phyloP scores from a whole-genome alignment of 2,113 vertebrate species.

The Rafetus swinhoei region DNA sequence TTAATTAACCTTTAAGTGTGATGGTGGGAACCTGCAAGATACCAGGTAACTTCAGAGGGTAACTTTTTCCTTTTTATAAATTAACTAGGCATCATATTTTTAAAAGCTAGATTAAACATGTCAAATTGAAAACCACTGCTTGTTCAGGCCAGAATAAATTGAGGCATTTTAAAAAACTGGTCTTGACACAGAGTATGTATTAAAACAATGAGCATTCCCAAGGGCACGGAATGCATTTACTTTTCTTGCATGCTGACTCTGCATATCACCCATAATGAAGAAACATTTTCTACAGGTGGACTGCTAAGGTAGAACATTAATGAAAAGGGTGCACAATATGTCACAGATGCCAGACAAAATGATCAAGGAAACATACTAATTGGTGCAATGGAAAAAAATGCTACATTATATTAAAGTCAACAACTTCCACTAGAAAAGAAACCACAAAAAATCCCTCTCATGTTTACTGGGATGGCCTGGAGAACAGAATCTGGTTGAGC shows the following conservation, averaged over 20 bases:
- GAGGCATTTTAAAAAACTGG: neutral
- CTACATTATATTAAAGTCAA: constrained; percentile 33
- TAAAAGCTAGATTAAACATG: neutral
- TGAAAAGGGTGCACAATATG: neutral
- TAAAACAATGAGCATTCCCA: neutral
- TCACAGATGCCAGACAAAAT: neutral
- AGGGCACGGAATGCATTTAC: neutral
- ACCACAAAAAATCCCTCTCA: constrained; percentile 45
- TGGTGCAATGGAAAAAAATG: constrained; percentile 7
- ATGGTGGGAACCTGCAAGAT: neutral
- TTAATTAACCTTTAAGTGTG: neutral
- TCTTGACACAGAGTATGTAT: accelerated
- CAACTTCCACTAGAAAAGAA: constrained; percentile 58
- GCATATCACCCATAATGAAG: neutral
- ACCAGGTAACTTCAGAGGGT: neutral
- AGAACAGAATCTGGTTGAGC: neutral
- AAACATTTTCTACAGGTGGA: neutral
- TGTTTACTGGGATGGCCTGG: neutral
- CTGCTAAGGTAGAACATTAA: accelerated
- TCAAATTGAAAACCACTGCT: neutral
- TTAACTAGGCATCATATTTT: neutral
- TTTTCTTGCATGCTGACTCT: neutral
- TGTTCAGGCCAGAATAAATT: neutral
- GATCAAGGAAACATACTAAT: neutral
- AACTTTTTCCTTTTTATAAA: neutral